Evolutionary conservation across 92 coral and sea anemone species (phyloP).

Genomic region (Umimayanthus chanpuru): DNA sequence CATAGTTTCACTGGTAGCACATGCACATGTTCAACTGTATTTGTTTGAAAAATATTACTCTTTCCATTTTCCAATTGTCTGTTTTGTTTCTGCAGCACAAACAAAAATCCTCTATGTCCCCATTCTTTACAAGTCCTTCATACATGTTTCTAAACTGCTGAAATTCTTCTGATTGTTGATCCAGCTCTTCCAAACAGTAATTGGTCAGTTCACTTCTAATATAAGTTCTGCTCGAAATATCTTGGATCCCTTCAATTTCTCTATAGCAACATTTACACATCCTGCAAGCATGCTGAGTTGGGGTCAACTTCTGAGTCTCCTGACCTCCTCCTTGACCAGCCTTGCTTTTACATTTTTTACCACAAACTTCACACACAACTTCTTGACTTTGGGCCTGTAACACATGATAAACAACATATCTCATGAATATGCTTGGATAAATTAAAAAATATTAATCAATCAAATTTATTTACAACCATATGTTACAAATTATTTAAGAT

Average conservation of each 20-base stretch:
- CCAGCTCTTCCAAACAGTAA: slow-evolving; percentile 33
- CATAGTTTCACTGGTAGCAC: too few species aligned
- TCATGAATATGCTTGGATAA: not conserved
- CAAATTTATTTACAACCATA: too few species aligned
- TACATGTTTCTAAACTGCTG: slow-evolving; percentile 13
- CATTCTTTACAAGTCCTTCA: slow-evolving; percentile 52
- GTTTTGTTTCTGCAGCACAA: too few species aligned
- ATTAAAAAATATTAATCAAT: not conserved
- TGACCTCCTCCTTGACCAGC: slow-evolving; percentile 43
- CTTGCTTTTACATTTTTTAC: slow-evolving; percentile 51
- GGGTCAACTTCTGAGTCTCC: too few species aligned
- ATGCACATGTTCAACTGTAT: not conserved
- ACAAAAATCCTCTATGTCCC: slow-evolving; percentile 39
- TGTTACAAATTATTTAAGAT: too few species aligned
- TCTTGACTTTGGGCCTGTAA: slow-evolving; percentile 22
- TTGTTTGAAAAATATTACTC: slow-evolving; percentile 17
- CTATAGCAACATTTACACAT: slow-evolving; percentile 35
- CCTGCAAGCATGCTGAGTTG: slow-evolving; percentile 23
- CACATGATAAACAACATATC: not conserved
- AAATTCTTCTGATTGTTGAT: slow-evolving; percentile 47
- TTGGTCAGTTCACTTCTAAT: not conserved
- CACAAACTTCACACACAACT: slow-evolving; percentile 49
- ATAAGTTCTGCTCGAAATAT: not conserved
- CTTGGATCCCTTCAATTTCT: slow-evolving; percentile 43
- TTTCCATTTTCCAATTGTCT: not conserved